Evolutionary conservation across 2,113 vertebrate species (phyloP), one percentile per base, ranked within the genome.

Genomic region (Myxocyprinus asiaticus): DNA sequence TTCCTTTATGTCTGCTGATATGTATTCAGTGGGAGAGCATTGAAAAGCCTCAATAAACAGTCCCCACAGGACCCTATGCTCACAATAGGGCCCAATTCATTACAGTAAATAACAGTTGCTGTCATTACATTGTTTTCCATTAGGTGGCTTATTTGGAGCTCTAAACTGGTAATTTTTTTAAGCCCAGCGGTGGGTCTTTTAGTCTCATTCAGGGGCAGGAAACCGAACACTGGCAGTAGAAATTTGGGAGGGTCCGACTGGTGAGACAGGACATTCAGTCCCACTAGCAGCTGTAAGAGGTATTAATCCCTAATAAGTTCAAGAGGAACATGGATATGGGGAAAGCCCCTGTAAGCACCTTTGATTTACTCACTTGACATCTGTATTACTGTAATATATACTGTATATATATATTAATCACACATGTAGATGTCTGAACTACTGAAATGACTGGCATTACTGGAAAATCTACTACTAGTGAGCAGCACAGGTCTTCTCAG

Each of bases 21-120:
- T 90, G 85, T 83, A 92, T 91, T 92, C 88, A 92, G 79, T 56
- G 78, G 80, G 78, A 55, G 82, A 10, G 81, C 78, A 76, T 79
- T 85, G 76, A 85, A 76, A 81, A 47, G 44, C 81, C 85, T 92
- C 88, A 88, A 85, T 88, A 82, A 88, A 80, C 85, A 67, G 88
- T 87, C 87, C 85, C 85, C 67, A 45, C 85, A 89, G 88, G 88
- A 86, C 44, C 9, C 75, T 81, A 55, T 44, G 45, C 86, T 86
- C 84, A 91, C 86, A 92, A 89, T 84, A 78, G 85, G 83, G 64
- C 14, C 82, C 66, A 78, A 84, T 89, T 90, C 89, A 90, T 90
- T 89, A 90, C 86, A 86, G 83, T 90, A 87, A 90, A 90, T 88
- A 91, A 88, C 89, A 86, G 81, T 86, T 83, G 83, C 90, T 88